Percentiles rank a stretch among this genome's conserved stretches.
Evolutionary conservation across 2,113 vertebrate species (phyloP).

Genomic region (Artemisiospiza belli): DNA sequence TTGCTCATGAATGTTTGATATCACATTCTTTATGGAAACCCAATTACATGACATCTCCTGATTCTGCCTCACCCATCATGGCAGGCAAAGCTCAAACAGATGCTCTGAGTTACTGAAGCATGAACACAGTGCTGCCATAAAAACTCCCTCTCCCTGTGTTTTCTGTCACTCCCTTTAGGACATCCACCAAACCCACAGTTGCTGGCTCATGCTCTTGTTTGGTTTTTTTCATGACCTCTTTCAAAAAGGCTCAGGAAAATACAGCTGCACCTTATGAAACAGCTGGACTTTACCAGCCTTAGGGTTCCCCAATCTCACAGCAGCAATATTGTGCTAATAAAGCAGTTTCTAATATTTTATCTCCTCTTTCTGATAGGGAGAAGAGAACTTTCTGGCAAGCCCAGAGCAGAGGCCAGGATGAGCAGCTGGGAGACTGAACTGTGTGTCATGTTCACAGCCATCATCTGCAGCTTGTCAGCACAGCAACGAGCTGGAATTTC

Average conservation of each 20-base stretch:
- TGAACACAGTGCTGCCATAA: background rate
- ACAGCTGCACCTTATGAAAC: background rate
- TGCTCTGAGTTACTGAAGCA: conserved; percentile 40
- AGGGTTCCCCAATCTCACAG: background rate
- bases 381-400: background rate
- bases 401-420: background rate
- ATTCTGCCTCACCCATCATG: background rate
- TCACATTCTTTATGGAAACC: background rate
- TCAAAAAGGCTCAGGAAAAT: background rate
- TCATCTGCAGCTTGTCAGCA: background rate
- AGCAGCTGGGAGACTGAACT: background rate
- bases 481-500: background rate
- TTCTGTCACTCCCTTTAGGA: conserved; percentile 45
- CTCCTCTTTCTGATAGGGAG: background rate
- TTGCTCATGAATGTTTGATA: conserved; percentile 38
- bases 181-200: background rate
- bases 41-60: conserved; percentile 19
- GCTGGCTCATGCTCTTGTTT: background rate
- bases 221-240: background rate
- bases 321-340: background rate
- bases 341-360: background rate
- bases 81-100: conserved; percentile 43
- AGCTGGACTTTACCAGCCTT: background rate
- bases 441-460: background rate
- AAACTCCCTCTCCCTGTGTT: background rate